Evolutionary conservation across 2,113 vertebrate species (phyloP), one percentile per base, ranked within the genome.

Genomic region (Alligator mississippiensis): DNA sequence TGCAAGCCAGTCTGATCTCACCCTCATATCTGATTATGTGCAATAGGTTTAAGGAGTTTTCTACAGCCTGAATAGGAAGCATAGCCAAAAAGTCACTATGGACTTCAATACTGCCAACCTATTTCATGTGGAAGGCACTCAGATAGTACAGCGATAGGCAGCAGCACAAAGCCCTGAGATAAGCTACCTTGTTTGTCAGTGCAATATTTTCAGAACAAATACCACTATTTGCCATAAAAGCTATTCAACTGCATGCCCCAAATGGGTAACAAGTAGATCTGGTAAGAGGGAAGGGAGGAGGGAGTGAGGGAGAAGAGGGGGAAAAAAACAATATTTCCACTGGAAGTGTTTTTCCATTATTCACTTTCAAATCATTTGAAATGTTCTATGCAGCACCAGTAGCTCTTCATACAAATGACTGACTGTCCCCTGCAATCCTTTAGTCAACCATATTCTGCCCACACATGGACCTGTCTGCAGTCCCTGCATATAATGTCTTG

Each of bases 61-160:
- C 19, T 17, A 24, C 13, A 24, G 30, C 68, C 68, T 34, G 5
- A 92, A 57, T 59, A 66, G 59, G 77, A 87, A 92, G 94, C 21
- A 93, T 89, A 89, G 89, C 70, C 82, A 94, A 78, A 94, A 95
- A 93, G 84, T 95, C 92, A 54, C 75, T 6, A 28, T 18, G 34
- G 47, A 70, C 61, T 64, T 16, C 0, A 0, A 74, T 34, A 0
- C 21, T 57, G 64, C 28, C 14, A 17, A 9, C n/a, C 28, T 77
- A 57, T 57, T 77, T 57, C 28, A 77, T 5, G 61, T 55, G 84
- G 19, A 77, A 81, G 24, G 80, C 61, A 88, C 90, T 74, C 68
- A 85, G 61, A 11, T 9, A 55, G n/a, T 6, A 1, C 58, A 25
- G 80, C 68, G 87, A 93, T 54, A 3, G 79, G 16, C 2, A 64